Evolutionary conservation across 2,888 invertebrate species (phyloP), one percentile per base, ranked within the genome.

Genomic region (Sphecodes monilicornis): DNA sequence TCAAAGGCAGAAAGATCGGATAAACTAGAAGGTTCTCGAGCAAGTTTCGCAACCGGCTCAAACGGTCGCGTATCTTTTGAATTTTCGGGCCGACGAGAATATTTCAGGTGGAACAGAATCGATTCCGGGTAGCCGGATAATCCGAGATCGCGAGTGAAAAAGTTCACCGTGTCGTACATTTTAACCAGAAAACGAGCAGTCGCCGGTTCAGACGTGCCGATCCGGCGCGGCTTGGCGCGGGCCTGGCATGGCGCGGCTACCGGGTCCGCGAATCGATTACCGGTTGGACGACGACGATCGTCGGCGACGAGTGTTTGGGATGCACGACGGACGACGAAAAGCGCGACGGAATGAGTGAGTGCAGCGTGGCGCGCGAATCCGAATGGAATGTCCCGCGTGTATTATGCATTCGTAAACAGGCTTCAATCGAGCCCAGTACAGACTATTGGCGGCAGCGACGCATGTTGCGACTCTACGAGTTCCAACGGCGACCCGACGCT

Each of bases 351-450:
- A 90, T 91, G 89, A 86, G 86, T 87, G 87, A 87, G 85, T 32
- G 77, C 80, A 64, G 80, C 76, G 82, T 80, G 85, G 76, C 84
- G 86, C 87, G 86, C 82, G 84, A 78, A 86, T 87, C 88, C 85
- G 85, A 89, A 90, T 90, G 89, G 90, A 85, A 90, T 86, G 89
- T 83, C 76, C 84, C 90, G 86, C 85, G 90, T 92, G 92, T 92
- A 93, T 93, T 90, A 89, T 90, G 91, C 91, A 92, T 93, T 90
- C 88, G 89, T 88, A 91, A 92, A 91, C 91, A 91, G 90, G 88
- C 74, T 39, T 41, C 80, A 54, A 82, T 84, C 86, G 88, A 75
- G 76, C 70, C 83, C 76, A 71, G 79, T 16, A 75, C 78, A 78
- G 66, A 57, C 66, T 36, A 66, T 64, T 32, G 64, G 69, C 88